phyloP scores from a whole-genome alignment of 53 echinoderm and acorn worm species.

The Temnopleurus reevesii region DNA sequence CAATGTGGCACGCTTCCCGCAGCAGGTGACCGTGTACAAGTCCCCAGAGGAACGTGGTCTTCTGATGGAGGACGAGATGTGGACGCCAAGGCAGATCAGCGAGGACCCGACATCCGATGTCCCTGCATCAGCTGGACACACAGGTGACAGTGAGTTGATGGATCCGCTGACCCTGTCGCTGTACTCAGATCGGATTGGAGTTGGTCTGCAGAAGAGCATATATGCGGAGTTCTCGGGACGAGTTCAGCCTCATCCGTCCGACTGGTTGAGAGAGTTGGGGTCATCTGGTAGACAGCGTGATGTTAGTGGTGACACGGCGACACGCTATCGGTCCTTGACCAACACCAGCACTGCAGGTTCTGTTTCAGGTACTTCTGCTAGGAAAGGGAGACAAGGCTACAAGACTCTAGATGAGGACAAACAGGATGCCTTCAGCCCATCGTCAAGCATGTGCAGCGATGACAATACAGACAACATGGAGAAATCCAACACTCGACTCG shows the following conservation, averaged over 20 bases:
- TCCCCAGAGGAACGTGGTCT: conserved; percentile 60
- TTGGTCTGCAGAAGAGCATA: conserved; percentile 73
- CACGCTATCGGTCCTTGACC: conserved; percentile 46
- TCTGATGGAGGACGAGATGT: conserved; percentile 61
- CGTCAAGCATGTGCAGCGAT: conserved; percentile 41
- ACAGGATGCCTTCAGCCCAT: conserved; percentile 1
- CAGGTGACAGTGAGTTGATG: conserved; percentile 60
- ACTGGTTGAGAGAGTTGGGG: conserved; percentile 30
- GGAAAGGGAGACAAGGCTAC: conserved; percentile 38
- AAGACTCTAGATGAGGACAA: conserved; percentile 33
- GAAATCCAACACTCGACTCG: background rate
- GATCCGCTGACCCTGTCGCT: conserved; percentile 44
- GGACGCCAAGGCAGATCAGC: conserved; percentile 51
- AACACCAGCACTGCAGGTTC: conserved; percentile 58
- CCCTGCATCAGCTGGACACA: conserved; percentile 43
- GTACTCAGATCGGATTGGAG: conserved; percentile 57
- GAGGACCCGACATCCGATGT: conserved; percentile 38
- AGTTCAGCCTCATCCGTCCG: background rate
- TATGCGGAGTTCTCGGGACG: conserved; percentile 89
- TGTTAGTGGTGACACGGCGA: conserved; percentile 10
- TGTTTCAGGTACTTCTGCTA: conserved; percentile 41
- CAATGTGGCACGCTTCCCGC: conserved; percentile 65
- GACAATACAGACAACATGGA: conserved; percentile 14
- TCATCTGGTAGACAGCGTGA: conserved; percentile 12
- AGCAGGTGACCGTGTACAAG: conserved; percentile 44